Evolutionary conservation across 2,888 invertebrate genomes (phyloP).

Genomic region (Trichopoda pennipes): DNA sequence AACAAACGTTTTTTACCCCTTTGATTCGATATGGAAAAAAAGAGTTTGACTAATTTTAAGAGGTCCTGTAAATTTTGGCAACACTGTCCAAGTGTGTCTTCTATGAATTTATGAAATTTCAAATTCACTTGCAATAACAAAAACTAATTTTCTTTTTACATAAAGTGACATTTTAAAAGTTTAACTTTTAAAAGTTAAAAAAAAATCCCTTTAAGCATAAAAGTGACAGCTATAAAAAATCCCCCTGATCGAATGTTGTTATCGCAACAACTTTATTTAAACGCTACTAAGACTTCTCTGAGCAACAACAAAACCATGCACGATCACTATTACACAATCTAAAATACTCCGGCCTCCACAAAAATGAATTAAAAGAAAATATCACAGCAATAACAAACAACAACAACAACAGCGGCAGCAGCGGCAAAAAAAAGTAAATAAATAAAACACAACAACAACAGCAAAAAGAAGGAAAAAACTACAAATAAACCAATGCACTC

Average conservation of each 20-base stretch:
- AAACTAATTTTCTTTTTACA: slow-evolving; percentile 14
- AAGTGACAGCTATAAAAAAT: slow-evolving; percentile 26
- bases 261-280: slow-evolving; percentile 55
- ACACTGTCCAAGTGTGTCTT: too few relatives aligned
- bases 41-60: too few relatives aligned
- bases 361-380: slow-evolving; percentile 51
- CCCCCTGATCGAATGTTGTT: slow-evolving; percentile 39
- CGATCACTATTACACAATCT: slow-evolving; percentile 65
- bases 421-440: slow-evolving; percentile 21
- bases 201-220: slow-evolving; percentile 42
- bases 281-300: slow-evolving; percentile 16
- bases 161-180: slow-evolving; percentile 32
- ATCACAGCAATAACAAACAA: slow-evolving; percentile 42
- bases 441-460: slow-evolving; percentile 13
- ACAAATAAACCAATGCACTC: slow-evolving; percentile 69
- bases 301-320: slow-evolving; percentile 36
- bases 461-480: slow-evolving; percentile 36
- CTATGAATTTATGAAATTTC: too few relatives aligned
- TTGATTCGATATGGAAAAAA: too few relatives aligned
- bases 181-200: too few relatives aligned
- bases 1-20: too few relatives aligned
- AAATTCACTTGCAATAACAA: background rate
- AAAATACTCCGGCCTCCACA: slow-evolving; percentile 61
- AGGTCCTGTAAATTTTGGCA: too few relatives aligned
- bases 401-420: slow-evolving; percentile 19